These are phyloP conservation scores for Chelonus insularis DNA, from an alignment of 1,140 invertebrate genomes.

Conservation along the genomic window DNA sequence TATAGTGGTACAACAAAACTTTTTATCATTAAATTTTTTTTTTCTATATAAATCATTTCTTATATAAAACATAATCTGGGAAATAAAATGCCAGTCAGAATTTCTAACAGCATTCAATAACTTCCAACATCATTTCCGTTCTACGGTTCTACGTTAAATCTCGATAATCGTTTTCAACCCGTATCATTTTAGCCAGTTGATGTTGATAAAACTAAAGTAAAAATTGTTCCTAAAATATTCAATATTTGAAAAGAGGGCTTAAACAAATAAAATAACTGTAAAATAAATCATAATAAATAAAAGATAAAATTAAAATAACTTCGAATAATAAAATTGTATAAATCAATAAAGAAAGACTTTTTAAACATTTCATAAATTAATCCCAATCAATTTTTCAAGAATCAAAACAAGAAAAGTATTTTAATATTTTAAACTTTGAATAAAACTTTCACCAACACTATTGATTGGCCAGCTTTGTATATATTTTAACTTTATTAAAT, in stretches of 20 bases:
- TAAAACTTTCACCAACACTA: too few relatives aligned
- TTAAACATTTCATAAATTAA: too few relatives aligned
- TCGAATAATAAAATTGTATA: too few relatives aligned
- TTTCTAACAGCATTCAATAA: not conserved
- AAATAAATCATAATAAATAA: too few relatives aligned
- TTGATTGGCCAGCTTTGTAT: too few relatives aligned
- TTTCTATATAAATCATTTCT: slow-evolving; percentile 17
- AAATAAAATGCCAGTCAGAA: slow-evolving; percentile 22
- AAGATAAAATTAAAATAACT: too few relatives aligned
- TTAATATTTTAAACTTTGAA: too few relatives aligned
- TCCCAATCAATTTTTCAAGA: too few relatives aligned
- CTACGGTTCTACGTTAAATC: not conserved
- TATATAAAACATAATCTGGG: slow-evolving; percentile 15
- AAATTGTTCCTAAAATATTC: not conserved
- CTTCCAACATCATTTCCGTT: not conserved
- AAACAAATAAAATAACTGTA: too few relatives aligned
- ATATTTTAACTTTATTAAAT: too few relatives aligned
- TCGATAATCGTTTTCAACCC: not conserved
- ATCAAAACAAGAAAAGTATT: too few relatives aligned
- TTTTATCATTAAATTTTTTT: not conserved
- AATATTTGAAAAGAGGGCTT: not conserved
- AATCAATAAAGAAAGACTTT: too few relatives aligned
- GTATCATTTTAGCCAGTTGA: not conserved
- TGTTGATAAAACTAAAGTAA: not conserved
- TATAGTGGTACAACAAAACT: slow-evolving; percentile 8